Percentiles rank a stretch among this genome's conserved stretches.
These are phyloP conservation scores for Bubo scandiacus DNA, from an alignment of 2,113 vertebrate genomes.

Conservation along the genomic window DNA sequence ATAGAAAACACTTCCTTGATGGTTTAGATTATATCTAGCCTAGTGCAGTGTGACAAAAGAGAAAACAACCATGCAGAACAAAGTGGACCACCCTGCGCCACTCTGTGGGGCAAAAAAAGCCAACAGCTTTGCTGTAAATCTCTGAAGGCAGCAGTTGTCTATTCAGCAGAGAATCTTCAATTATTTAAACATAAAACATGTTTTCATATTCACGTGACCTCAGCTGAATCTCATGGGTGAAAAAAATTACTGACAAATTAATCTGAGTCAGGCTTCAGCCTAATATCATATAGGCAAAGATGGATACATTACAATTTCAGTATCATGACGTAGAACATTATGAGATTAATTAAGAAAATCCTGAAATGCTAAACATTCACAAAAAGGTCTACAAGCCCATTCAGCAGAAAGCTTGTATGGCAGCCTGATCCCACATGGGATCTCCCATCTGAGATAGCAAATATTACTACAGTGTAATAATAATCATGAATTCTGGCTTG, in stretches of 20 bases:
- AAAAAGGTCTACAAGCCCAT: neutral
- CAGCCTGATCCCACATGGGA: neutral
- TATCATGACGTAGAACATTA: neutral
- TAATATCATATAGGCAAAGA: neutral
- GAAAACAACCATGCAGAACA: neutral
- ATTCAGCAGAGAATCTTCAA: neutral
- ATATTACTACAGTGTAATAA: neutral
- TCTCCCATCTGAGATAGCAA: conserved; percentile 5
- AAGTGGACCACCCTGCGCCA: neutral
- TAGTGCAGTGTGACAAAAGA: neutral
- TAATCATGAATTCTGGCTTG: conserved; percentile 12
- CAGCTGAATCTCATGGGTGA: neutral
- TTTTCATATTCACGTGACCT: neutral
- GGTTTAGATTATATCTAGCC: neutral
- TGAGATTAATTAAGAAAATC: conserved; percentile 26
- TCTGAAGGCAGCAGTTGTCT: neutral
- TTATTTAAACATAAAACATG: neutral
- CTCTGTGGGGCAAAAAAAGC: neutral
- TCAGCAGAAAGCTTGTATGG: neutral
- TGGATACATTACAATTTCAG: neutral
- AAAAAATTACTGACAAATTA: conserved; percentile 1
- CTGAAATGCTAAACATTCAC: neutral
- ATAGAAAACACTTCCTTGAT: neutral
- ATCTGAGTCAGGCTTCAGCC: neutral
- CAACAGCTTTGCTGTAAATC: neutral